These are phyloP conservation scores for Lasius platythorax DNA, from an alignment of 2,888 invertebrate species.

Conservation along the genomic window DNA sequence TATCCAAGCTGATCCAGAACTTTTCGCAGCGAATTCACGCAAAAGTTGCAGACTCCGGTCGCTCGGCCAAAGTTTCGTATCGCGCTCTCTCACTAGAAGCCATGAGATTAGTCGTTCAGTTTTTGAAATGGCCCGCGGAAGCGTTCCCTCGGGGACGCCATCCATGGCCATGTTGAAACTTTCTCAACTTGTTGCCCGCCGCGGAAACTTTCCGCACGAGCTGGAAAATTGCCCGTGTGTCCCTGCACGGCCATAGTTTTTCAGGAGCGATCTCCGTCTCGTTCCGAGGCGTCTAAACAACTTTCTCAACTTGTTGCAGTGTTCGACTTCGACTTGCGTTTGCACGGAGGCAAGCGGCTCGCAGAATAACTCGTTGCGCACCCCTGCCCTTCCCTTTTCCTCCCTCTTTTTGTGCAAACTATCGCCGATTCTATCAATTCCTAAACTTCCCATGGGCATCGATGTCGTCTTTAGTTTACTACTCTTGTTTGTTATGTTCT, in stretches of 20 bases:
- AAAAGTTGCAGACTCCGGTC: conserved; percentile 57
- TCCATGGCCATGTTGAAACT: conserved; percentile 67
- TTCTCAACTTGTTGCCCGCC: conserved; percentile 74
- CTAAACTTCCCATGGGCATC: conserved; percentile 13
- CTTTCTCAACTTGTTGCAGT: conserved; percentile 80
- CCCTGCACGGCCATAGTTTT: conserved; percentile 68
- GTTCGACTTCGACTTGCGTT: conserved; percentile 42
- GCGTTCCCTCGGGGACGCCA: conserved; percentile 47
- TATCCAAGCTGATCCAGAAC: conserved; percentile 49
- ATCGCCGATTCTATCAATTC: conserved; percentile 12
- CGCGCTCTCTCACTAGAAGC: conserved; percentile 42
- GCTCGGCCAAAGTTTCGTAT: conserved; percentile 51
- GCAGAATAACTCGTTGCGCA: conserved; percentile 44
- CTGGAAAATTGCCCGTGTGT: conserved; percentile 70
- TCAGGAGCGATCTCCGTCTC: conserved; percentile 59
- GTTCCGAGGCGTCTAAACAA: conserved; percentile 73
- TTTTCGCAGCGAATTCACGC: conserved; percentile 9
- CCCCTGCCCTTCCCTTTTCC: neutral
- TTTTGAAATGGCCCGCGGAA: conserved; percentile 63
- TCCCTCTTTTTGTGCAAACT: neutral
- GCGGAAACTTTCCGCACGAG: conserved; percentile 63
- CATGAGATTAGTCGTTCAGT: conserved; percentile 73
- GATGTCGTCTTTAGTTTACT: conserved; percentile 21
- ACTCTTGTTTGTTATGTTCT: neutral
- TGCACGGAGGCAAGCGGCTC: conserved; percentile 23